These are phyloP conservation scores for Nebria brevicollis DNA, from an alignment of 2,888 invertebrate species.

Conservation along the genomic window DNA sequence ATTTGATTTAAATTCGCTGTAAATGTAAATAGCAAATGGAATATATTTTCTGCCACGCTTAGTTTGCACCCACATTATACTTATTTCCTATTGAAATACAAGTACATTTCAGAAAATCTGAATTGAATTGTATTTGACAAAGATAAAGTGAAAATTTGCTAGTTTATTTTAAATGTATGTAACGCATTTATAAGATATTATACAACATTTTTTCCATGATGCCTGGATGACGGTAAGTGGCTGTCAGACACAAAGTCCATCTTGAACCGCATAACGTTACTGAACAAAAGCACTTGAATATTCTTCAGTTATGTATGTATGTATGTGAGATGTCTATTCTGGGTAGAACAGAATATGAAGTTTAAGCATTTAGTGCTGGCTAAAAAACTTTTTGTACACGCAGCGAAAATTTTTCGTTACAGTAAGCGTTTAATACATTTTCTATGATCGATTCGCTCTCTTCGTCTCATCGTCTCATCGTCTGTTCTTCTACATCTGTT, in stretches of 20 bases:
- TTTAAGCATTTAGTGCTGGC: slow-evolving; percentile 5
- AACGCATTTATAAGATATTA: slow-evolving; percentile 1
- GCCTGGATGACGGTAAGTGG: slow-evolving; percentile 14
- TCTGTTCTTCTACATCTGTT: background rate
- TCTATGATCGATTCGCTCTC: slow-evolving; percentile 28
- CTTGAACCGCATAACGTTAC: slow-evolving; percentile 22
- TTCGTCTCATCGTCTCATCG: background rate
- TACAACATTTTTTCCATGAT: background rate
- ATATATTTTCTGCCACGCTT: background rate
- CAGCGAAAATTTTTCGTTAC: slow-evolving; percentile 20
- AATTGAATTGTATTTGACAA: too few relatives aligned
- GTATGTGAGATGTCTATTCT: background rate
- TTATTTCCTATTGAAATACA: background rate
- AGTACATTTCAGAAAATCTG: too few relatives aligned
- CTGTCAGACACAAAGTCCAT: slow-evolving; percentile 24
- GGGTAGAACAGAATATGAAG: background rate
- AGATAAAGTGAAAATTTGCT: too few relatives aligned
- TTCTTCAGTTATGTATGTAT: slow-evolving; percentile 3
- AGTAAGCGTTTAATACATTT: slow-evolving; percentile 34
- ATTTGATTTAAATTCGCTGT: background rate
- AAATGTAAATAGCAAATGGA: background rate
- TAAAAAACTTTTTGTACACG: slow-evolving; percentile 17
- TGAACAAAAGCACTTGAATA: slow-evolving; percentile 26
- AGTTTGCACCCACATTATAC: background rate
- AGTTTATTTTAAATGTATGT: background rate